Base-by-base conservation (phyloP, 2,888 invertebrate species). In the Leptarthrus brevirostris region DNA sequence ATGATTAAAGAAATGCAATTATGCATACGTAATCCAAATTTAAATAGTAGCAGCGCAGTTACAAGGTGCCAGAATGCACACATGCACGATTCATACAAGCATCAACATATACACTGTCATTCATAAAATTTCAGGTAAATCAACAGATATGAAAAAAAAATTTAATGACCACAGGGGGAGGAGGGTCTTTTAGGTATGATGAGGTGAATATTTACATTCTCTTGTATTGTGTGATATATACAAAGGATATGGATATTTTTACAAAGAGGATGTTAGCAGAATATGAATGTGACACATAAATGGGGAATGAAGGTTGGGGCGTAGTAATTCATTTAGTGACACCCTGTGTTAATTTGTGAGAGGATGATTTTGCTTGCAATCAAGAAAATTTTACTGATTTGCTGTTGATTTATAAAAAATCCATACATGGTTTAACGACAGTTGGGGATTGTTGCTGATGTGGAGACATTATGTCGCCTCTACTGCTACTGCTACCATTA, bases 351-450 rank as follows among this genome's bases (percentile, higher is more conserved):
- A 34, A 69, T 22, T 49, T 69, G 30, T 24, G 49, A 49, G 10
- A 49, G 18, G 18, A 69, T 26, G 34, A 69, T 18, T 49, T 49
- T 52, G 18, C 26, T 52, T 34, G 69, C 69, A 69, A 69, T 69
- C 69, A 73, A 73, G 49, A 24, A 64, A 52, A 73, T 49, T 24
- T 49, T 30, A 26, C 20, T 47, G 52, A 47, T 58, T 73, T 64
- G 44, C 24, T 73, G 44, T 74, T 74, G 70, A 71, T 69, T 84
- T 84, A 85, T 85, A 85, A 85, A 81, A 83, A 85, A 77, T 85
- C 85, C 80, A 85, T 85, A 78, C 85, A 85, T 52, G 85, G 85
- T 77, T 85, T 85, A 14, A 85, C 83, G 52, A 85, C 81, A 78
- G 80, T 83, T 78, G 85, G 83, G n/a, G 83, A 82, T 76, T 82